phyloP scores from a whole-genome alignment of 2,797 vertebrate species.

The Megalops cyprinoides region DNA sequence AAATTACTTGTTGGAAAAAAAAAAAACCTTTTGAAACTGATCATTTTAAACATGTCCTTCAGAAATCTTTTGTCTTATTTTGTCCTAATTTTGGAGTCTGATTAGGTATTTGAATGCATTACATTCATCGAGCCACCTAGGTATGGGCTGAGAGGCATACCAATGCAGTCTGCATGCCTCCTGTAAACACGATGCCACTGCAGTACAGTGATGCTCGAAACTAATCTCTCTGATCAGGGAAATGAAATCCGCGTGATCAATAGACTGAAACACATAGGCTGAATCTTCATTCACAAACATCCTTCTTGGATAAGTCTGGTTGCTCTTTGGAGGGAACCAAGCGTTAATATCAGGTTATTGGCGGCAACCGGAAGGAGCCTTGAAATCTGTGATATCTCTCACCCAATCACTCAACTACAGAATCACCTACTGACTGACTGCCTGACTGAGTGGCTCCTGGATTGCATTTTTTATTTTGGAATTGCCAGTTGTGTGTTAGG shows the following conservation, averaged over 20 bases:
- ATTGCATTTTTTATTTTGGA: too few relatives aligned
- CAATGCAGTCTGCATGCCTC: slow-evolving; percentile 20
- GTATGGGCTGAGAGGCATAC: slow-evolving; percentile 34
- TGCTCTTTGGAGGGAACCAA: too few relatives aligned
- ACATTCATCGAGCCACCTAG: slow-evolving; percentile 60
- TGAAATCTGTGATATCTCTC: too few relatives aligned
- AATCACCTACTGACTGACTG: too few relatives aligned
- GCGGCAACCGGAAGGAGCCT: too few relatives aligned
- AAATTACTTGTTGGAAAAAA: neutral
- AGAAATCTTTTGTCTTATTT: slow-evolving; percentile 3
- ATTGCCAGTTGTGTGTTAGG: too few relatives aligned
- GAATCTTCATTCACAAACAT: too few relatives aligned
- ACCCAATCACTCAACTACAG: too few relatives aligned
- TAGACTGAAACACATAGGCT: neutral
- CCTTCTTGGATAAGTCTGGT: too few relatives aligned
- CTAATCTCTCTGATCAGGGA: neutral
- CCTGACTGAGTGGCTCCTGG: too few relatives aligned
- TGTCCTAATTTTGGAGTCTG: slow-evolving; percentile 36
- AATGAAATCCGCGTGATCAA: neutral
- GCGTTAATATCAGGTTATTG: too few relatives aligned
- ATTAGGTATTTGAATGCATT: slow-evolving; percentile 53
- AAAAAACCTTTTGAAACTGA: neutral
- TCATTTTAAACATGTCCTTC: neutral
- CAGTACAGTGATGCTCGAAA: slow-evolving; percentile 26
- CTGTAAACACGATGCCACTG: slow-evolving; percentile 32